Evolutionary conservation across 2,113 vertebrate genomes (phyloP), one percentile per base, ranked within the genome.

Genomic region (Parus major): DNA sequence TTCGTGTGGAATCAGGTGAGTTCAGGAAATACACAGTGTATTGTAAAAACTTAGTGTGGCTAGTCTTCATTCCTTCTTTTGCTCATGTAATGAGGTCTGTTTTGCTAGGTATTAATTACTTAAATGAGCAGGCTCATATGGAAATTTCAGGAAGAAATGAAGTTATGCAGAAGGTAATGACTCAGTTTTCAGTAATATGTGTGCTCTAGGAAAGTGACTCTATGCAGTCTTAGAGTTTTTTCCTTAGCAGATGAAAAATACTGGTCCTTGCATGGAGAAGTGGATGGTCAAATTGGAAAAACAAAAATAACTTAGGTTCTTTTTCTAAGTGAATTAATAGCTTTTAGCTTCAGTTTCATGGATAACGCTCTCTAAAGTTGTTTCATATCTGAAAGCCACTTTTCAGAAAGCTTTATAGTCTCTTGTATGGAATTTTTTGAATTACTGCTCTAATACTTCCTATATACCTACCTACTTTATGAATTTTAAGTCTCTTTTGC

Each of bases 1-100:
- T 97, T 86, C 90, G 92, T 27, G 24, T 41, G 9, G 10, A 81
- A 15, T 96, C 86, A 96, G 99, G 99, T 99, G 91, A 98, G 97
- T 76, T 68, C n/a, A 12, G 49, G 53, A 73, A 39, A 12, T 35
- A 25, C 0, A 3, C 15, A 6, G 14, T 36, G 5, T 29, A 27
- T 24, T 60, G 11, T 71, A 49, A 33, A 35, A 55, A 23, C 2
- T 33, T 86, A 14, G 24, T 53, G 50, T 63, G 31, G 53, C 24
- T 13, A 29, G 13, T 56, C 20, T 64, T 72, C 8, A 22, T 66
- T 82, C 12, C 17, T 52, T 17, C 12, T 33, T 39, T 41, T 88
- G 49, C 77, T 88, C 19, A 6, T 49, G 5, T 47, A n/a, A 36
- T 56, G 31, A 73, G 68, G 35, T 52, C 16, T 20, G 0, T 52